Evolutionary conservation across 2,113 vertebrate species (phyloP).

Genomic region (Otocyon megalotis): DNA sequence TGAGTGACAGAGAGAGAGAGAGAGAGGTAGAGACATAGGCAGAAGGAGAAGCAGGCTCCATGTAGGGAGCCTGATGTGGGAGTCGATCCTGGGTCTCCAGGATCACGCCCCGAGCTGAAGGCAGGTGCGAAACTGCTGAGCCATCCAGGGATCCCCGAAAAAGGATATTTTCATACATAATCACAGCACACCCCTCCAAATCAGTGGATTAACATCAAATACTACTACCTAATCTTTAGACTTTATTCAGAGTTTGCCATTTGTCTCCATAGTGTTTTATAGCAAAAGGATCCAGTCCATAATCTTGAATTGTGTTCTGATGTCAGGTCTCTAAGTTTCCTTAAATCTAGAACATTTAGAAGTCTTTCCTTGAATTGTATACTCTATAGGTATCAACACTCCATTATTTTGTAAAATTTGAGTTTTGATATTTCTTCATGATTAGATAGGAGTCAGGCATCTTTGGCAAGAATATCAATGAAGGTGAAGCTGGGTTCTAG

Average conservation of each 20-base stretch:
- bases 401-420: neutral
- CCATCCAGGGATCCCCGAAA: too few relatives aligned
- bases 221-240: neutral
- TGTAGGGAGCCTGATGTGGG: too few relatives aligned
- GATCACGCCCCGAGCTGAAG: too few relatives aligned
- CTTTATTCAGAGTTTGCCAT: neutral
- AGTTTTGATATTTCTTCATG: neutral
- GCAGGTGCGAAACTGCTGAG: too few relatives aligned
- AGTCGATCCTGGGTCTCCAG: too few relatives aligned
- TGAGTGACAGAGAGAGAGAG: too few relatives aligned
- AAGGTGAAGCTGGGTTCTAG: neutral
- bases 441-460: neutral
- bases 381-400: neutral
- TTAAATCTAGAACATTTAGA: conserved; percentile 24
- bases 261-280: neutral
- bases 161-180: neutral
- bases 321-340: conserved; percentile 1
- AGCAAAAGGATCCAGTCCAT: neutral
- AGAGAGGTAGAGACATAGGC: too few relatives aligned
- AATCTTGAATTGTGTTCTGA: neutral
- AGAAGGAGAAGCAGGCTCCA: too few relatives aligned
- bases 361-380: conserved; percentile 10
- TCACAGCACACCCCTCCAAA: neutral
- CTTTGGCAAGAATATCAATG: neutral
- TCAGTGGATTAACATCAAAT: neutral